Conservation (phyloP, 2,888 invertebrate genomes). For the Digitonthophagus gazella region DNA sequence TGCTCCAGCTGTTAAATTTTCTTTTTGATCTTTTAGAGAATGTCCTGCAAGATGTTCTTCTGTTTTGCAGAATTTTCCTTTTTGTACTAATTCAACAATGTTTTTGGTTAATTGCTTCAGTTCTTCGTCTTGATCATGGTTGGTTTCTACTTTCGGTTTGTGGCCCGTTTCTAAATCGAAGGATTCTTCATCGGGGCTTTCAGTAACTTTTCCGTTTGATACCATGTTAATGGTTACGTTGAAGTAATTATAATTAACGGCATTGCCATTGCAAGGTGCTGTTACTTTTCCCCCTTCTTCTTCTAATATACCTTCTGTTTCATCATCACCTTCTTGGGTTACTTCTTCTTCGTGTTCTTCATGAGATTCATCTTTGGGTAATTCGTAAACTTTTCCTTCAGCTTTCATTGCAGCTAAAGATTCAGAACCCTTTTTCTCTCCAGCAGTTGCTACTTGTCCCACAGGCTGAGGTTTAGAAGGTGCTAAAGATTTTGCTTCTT, state of each 20-base stretch:
- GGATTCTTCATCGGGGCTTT: background rate
- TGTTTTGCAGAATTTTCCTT: background rate
- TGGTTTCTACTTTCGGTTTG: background rate
- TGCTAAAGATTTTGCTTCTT: background rate
- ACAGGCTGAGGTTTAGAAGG: background rate
- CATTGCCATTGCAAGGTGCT: background rate
- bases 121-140: slow-evolving; percentile 3
- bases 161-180: background rate
- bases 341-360: background rate
- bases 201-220: background rate
- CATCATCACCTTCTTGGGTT: too few species aligned
- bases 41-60: background rate
- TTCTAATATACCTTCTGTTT: background rate
- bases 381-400: background rate
- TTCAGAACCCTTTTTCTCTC: background rate
- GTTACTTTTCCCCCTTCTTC: background rate
- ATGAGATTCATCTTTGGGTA: background rate
- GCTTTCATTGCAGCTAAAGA: background rate
- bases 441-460: background rate
- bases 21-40: background rate
- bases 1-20: background rate
- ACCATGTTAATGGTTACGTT: background rate
- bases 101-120: background rate
- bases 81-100: background rate
- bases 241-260: background rate